Percentiles rank a stretch among this genome's conserved stretches.
phyloP scores from a whole-genome alignment of 2,888 invertebrate species.

The Linyphia triangularis region DNA sequence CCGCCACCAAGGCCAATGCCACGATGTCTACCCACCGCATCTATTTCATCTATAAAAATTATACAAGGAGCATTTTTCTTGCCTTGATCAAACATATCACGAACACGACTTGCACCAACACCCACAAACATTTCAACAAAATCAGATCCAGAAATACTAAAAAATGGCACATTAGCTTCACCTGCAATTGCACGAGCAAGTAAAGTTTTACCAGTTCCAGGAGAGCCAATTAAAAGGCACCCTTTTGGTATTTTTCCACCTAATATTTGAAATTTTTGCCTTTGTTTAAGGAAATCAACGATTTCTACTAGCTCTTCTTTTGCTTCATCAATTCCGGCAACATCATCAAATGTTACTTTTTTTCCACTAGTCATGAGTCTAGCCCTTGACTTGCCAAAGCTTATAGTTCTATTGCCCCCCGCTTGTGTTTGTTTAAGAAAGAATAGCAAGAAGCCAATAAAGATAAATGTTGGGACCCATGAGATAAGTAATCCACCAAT shows the following conservation, averaged over 20 bases:
- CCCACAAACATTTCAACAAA: slow-evolving; percentile 78
- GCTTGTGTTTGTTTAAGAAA: not conserved
- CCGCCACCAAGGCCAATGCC: slow-evolving; percentile 72
- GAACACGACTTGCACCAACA: slow-evolving; percentile 77
- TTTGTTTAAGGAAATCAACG: slow-evolving; percentile 76
- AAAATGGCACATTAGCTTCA: slow-evolving; percentile 76
- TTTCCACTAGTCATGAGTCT: not conserved
- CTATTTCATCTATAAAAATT: slow-evolving; percentile 77
- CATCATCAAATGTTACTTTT: slow-evolving; percentile 72
- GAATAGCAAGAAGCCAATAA: slow-evolving; percentile 3
- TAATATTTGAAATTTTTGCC: slow-evolving; percentile 65
- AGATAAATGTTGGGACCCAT: not conserved
- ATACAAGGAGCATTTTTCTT: slow-evolving; percentile 76
- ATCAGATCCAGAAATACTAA: slow-evolving; percentile 77
- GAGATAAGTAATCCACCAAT: slow-evolving; percentile 3
- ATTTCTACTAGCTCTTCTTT: slow-evolving; percentile 75
- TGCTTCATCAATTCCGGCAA: slow-evolving; percentile 76
- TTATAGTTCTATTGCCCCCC: slow-evolving; percentile 2
- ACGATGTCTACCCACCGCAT: slow-evolving; percentile 76
- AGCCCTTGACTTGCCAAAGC: slow-evolving; percentile 26
- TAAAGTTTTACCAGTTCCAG: slow-evolving; percentile 75
- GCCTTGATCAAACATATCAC: slow-evolving; percentile 77
- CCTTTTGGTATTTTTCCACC: slow-evolving; percentile 76
- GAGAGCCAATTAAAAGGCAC: slow-evolving; percentile 67
- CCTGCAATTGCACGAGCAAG: slow-evolving; percentile 72